Conservation (phyloP, 2,797 vertebrate genomes). For the Pseudomugil gertrudae region DNA sequence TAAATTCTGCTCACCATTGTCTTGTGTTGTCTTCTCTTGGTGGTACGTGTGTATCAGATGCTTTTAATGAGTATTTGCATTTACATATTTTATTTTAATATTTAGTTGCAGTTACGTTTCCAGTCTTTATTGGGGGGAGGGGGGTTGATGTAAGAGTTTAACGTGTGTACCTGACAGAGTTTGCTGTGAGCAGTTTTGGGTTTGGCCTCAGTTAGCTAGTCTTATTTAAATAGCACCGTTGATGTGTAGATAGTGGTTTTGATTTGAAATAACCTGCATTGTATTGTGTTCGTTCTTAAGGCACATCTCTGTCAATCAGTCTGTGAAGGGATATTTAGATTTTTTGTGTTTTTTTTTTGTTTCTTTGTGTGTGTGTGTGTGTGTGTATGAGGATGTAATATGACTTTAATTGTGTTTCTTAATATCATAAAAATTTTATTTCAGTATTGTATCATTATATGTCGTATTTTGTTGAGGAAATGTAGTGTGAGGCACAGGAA, state of each 20-base stretch:
- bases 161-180: conserved; percentile 47
- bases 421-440: conserved; percentile 23
- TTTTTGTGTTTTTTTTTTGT: conserved; percentile 18
- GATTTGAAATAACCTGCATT: conserved; percentile 51
- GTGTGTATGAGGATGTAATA: conserved; percentile 17
- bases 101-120: conserved; percentile 41
- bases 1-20: conserved; percentile 35
- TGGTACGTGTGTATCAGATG: conserved; percentile 33
- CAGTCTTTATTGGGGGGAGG: conserved; percentile 39
- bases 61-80: conserved; percentile 45
- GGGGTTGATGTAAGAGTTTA: conserved; percentile 55
- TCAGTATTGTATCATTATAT: conserved; percentile 2
- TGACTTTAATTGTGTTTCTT: conserved; percentile 31
- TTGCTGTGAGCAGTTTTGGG: conserved; percentile 48
- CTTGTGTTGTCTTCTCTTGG: conserved; percentile 35
- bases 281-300: conserved; percentile 63
- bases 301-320: conserved; percentile 47
- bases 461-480: conserved; percentile 30
- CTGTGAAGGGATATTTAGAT: conserved; percentile 43
- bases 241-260: conserved; percentile 34
- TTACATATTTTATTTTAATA: conserved; percentile 50
- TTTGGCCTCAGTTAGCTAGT: too few species aligned
- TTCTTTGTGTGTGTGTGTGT: too few species aligned
- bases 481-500: not conserved
- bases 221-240: conserved; percentile 26